A percentile compares a stretch with the other conserved stretches of the same genome.
Conservation (phyloP, 2,888 invertebrate genomes). For the Sthenelais limicola region DNA sequence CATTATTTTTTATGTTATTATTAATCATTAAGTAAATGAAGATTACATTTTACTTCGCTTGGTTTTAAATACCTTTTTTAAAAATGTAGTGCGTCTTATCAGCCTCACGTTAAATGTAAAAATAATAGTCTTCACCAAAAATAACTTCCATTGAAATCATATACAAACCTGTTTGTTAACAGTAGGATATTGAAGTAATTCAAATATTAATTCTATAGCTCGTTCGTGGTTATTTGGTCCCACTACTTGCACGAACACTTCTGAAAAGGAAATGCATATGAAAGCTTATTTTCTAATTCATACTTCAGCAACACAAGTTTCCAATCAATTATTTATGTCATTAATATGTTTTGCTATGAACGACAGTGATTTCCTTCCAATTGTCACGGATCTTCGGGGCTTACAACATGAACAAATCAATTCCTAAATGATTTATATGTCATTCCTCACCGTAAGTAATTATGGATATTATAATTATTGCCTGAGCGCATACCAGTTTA, state of each 20-base stretch:
- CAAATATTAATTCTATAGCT: slow-evolving; percentile 68
- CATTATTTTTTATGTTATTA: neutral
- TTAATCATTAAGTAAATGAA: neutral
- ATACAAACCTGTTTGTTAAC: slow-evolving; percentile 77
- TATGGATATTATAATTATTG: no score
- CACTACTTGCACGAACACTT: slow-evolving; percentile 58
- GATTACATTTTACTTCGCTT: neutral
- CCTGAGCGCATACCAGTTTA: no score
- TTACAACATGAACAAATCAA: neutral
- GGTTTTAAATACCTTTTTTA: neutral
- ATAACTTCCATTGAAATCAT: no score
- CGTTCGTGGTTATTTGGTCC: slow-evolving; percentile 63
- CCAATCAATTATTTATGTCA: no score
- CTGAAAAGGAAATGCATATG: slow-evolving; percentile 57
- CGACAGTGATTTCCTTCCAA: neutral
- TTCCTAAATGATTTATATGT: no score
- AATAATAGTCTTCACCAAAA: neutral
- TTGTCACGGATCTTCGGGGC: neutral
- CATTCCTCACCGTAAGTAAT: no score
- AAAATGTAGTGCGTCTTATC: neutral
- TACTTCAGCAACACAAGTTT: no score
- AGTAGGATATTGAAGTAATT: slow-evolving; percentile 75
- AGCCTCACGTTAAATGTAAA: neutral
- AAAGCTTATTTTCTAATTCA: neutral
- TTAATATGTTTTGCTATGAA: no score